Evolutionary conservation across 2,888 invertebrate species (phyloP), one percentile per base, ranked within the genome.

Genomic region (Pteria penguin): DNA sequence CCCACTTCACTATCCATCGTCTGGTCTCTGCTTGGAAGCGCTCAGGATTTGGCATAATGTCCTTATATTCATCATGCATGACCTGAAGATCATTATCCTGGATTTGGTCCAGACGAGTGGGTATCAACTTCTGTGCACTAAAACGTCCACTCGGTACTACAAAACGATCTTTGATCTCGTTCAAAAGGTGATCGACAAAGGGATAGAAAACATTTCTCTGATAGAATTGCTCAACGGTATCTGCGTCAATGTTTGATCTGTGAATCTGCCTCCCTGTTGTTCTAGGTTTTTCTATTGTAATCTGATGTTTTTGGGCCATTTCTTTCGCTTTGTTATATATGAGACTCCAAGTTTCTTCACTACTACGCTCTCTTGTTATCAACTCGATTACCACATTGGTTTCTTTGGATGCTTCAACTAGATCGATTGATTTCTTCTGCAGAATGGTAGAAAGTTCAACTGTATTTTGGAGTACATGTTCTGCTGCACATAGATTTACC

Each of bases 341-440:
- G 24, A 22, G 66, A 26, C 70, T 61, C 70, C 77, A 66, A 18
- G 66, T 66, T 26, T 29, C 60, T 2, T 70, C 70, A 60, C 22
- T 45, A 36, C 33, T 73, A 62, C 27, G 52, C 33, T 55, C 65
- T 36, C 52, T 68, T 62, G 55, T 60, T 63, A 72, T 58, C 31
- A 29, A 67, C 32, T n/a, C 31, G 36, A 3, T 66, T 54, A 60
- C 66, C 63, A 45, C 63, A 31, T 24, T 54, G 57, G 29, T 67
- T 57, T 72, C 76, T 57, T 26, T 74, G 45, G 73, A 74, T 72
- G 78, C 75, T 55, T 75, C 75, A 18, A 71, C 31, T 14, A 74
- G 65, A 66, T 77, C 73, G 57, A 58, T 66, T 22, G 26, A 61
- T 31, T 68, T 31, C 45, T 27, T 57, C 61, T 74, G 74, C 52